Percentiles rank a stretch among this genome's conserved stretches.
These are phyloP conservation scores for Andrena bucephala DNA, from an alignment of 2,888 invertebrate species.

Conservation along the genomic window DNA sequence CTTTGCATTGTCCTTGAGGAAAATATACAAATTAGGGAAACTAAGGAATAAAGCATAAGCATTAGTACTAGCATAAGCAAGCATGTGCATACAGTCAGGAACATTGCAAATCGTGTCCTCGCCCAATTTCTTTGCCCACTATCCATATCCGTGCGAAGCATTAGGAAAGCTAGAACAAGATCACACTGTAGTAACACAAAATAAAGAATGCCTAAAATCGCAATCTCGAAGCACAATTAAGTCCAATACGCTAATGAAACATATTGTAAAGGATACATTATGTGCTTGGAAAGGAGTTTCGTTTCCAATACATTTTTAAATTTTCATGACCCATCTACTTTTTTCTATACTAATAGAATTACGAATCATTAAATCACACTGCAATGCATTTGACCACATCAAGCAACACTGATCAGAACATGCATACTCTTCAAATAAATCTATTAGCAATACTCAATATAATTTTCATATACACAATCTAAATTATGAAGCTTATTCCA, in stretches of 20 bases:
- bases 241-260: background rate
- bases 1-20: conserved; percentile 8
- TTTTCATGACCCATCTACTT: background rate
- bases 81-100: conserved; percentile 42
- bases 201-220: conserved; percentile 48
- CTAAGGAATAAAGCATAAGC: conserved; percentile 24
- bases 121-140: conserved; percentile 24
- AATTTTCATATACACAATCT: conserved; percentile 8
- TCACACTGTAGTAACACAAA: conserved; percentile 58
- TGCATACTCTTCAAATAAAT: background rate
- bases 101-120: conserved; percentile 28
- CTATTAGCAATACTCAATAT: conserved; percentile 30
- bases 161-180: conserved; percentile 63
- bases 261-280: background rate
- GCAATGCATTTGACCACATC: background rate
- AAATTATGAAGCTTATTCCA: conserved; percentile 18
- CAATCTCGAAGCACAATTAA: conserved; percentile 10
- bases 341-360: background rate
- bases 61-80: conserved; percentile 37
- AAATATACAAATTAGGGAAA: background rate
- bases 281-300: background rate
- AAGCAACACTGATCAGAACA: background rate
- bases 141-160: conserved; percentile 35
- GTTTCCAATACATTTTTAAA: background rate
- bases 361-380: background rate